Evolutionary conservation across 2,888 invertebrate genomes (phyloP).

Genomic region (Eupeodes luniger): DNA sequence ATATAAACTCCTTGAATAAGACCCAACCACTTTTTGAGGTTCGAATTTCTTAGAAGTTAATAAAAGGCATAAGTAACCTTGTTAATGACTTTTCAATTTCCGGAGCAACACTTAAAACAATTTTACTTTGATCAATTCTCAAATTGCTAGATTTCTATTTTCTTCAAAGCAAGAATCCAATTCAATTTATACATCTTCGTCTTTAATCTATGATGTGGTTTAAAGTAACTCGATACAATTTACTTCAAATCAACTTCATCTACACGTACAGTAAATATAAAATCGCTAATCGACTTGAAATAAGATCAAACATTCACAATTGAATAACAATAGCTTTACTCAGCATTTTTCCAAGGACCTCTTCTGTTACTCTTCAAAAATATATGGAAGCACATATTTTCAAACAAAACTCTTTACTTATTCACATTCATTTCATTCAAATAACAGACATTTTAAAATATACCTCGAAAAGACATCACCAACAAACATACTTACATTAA

Average conservation of each 20-base stretch:
- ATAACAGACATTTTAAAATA: constrained; percentile 40
- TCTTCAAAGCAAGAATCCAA: constrained; percentile 6
- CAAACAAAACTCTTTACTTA: constrained; percentile 44
- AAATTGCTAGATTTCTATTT: constrained; percentile 25
- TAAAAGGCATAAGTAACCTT: neutral
- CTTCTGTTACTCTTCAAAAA: constrained; percentile 40
- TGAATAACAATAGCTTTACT: constrained; percentile 67
- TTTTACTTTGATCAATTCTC: constrained; percentile 46
- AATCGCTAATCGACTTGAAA: constrained; percentile 72
- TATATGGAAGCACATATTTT: neutral
- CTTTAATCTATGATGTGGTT: neutral
- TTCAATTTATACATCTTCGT: constrained; percentile 28
- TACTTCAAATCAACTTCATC: constrained; percentile 52
- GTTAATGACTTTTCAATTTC: neutral
- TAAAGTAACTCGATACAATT: constrained; percentile 48
- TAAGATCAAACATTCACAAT: constrained; percentile 74
- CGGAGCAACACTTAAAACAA: neutral
- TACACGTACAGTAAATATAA: neutral
- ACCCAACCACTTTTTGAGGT: too few species aligned
- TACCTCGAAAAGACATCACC: constrained; percentile 13
- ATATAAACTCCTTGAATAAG: too few species aligned
- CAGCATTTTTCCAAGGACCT: constrained; percentile 68
- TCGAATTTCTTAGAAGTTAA: neutral
- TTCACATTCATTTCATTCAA: constrained; percentile 46
- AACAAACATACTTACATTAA: constrained; percentile 12